Conservation (phyloP, 2,797 vertebrate genomes). For the Danio choprae region DNA sequence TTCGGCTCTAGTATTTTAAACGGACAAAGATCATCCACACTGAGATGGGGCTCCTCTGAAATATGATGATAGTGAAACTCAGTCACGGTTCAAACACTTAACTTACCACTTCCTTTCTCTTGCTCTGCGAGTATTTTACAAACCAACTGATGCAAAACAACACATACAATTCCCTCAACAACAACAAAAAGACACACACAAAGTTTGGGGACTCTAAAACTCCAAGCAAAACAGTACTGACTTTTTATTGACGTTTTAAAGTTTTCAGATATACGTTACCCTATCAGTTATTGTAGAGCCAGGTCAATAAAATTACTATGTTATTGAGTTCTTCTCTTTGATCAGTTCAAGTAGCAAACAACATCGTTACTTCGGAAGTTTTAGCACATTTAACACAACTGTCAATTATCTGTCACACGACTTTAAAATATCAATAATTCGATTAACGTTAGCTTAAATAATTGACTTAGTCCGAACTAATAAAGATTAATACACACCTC, state of each 20-base stretch:
- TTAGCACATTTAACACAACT: neutral
- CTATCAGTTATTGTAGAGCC: neutral
- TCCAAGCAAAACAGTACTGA: neutral
- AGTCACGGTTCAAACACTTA: neutral
- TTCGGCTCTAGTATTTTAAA: neutral
- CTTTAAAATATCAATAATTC: neutral
- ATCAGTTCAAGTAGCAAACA: neutral
- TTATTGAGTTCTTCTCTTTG: neutral
- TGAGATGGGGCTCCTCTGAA: neutral
- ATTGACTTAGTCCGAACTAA: no score
- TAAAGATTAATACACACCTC: constrained; percentile 11
- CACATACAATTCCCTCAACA: neutral
- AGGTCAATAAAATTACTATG: neutral
- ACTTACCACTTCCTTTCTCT: constrained; percentile 1
- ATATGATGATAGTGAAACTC: neutral
- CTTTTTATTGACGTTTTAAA: neutral
- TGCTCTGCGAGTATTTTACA: neutral
- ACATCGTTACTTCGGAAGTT: neutral
- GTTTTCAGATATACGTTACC: neutral
- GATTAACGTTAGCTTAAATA: no score
- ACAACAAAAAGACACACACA: no score
- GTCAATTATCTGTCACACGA: neutral
- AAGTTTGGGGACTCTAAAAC: neutral
- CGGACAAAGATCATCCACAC: neutral
- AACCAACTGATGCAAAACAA: neutral